A percentile compares a stretch with the other conserved stretches of the same genome.
Evolutionary conservation across 1,140 invertebrate genomes (phyloP).

Genomic region (Mactra quadrangularis): DNA sequence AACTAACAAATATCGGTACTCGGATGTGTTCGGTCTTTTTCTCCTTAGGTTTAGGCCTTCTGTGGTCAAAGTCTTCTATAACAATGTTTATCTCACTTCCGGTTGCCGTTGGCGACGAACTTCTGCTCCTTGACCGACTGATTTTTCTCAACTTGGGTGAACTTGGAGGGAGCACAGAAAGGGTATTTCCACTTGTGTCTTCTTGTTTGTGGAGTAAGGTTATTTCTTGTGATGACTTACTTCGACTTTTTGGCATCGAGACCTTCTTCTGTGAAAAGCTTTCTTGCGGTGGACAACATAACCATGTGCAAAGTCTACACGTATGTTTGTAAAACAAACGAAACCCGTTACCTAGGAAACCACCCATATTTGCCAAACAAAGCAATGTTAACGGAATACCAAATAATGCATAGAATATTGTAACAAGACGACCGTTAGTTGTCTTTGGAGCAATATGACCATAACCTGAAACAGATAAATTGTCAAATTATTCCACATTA

Average conservation of each 20-base stretch:
- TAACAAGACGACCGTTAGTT: constrained; percentile 91
- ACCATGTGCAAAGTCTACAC: constrained; percentile 70
- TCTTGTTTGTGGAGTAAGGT: background rate
- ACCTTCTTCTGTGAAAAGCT: constrained; percentile 37
- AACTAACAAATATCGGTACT: constrained; percentile 79
- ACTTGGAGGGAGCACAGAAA: background rate
- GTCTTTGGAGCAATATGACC: constrained; percentile 97
- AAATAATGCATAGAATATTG: constrained; percentile 93
- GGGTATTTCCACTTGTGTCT: constrained; percentile 15
- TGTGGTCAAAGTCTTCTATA: constrained; percentile 60
- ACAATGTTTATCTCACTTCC: constrained; percentile 52
- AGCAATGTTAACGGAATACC: constrained; percentile 95
- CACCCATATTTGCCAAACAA: constrained; percentile 92
- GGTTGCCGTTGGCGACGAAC: background rate
- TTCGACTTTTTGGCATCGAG: background rate
- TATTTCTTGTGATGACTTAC: background rate
- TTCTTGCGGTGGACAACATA: constrained; percentile 65
- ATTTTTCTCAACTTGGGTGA: background rate
- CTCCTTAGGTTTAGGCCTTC: constrained; percentile 56
- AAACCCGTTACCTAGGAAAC: constrained; percentile 73
- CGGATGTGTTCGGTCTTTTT: constrained; percentile 70
- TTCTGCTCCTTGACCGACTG: constrained; percentile 17
- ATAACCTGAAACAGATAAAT: constrained; percentile 93
- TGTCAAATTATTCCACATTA: too few species aligned
- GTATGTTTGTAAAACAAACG: constrained; percentile 74